These are phyloP conservation scores for Falco rusticolus DNA, from an alignment of 2,797 vertebrate genomes.

Conservation along the genomic window DNA sequence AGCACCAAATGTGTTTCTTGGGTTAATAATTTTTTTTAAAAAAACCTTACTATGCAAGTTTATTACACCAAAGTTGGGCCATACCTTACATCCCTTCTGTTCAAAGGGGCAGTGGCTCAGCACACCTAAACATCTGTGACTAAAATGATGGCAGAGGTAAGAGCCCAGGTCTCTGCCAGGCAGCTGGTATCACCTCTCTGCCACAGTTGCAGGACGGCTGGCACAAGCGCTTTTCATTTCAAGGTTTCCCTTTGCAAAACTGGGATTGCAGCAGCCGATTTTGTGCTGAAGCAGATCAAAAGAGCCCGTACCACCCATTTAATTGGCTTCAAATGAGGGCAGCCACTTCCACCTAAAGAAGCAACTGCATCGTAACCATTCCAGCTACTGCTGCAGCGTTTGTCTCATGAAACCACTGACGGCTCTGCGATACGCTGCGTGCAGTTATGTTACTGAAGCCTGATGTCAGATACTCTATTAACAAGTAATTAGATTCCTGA, in stretches of 20 bases:
- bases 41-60: not conserved
- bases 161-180: not conserved
- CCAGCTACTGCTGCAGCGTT: not conserved
- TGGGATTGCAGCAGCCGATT: not conserved
- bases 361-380: not conserved
- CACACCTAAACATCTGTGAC: not conserved
- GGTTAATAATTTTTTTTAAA: not conserved
- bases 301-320: not conserved
- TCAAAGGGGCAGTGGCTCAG: not conserved
- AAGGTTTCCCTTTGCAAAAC: not conserved
- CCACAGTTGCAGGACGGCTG: rapidly evolving
- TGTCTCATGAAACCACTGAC: not conserved
- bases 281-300: not conserved
- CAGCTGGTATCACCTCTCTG: not conserved
- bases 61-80: not conserved
- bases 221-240: not conserved
- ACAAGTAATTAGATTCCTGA: not conserved
- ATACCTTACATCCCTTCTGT: not conserved
- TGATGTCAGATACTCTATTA: not conserved
- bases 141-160: rapidly evolving
- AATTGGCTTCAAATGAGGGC: not conserved
- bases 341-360: not conserved
- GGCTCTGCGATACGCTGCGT: not conserved
- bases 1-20: not conserved
- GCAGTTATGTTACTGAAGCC: not conserved